A percentile compares a stretch with the other conserved stretches of the same genome.
These are phyloP conservation scores for Crematogaster levior DNA, from an alignment of 2,888 invertebrate species.

Conservation along the genomic window DNA sequence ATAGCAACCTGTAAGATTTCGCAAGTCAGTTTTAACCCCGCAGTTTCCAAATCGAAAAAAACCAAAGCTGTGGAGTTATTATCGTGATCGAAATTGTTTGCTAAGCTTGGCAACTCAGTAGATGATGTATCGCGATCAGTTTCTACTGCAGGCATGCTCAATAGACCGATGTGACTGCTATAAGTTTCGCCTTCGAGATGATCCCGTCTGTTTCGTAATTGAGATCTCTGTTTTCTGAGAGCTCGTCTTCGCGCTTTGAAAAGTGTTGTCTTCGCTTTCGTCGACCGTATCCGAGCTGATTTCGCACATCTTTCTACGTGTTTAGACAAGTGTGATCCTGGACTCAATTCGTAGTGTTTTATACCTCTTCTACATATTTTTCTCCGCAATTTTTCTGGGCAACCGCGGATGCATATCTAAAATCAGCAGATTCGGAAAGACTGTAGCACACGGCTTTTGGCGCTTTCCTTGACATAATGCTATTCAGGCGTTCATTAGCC, in stretches of 20 bases:
- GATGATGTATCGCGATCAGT: background rate
- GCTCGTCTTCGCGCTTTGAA: background rate
- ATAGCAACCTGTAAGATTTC: constrained; percentile 1
- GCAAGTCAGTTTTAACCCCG: background rate
- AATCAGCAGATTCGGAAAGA: background rate
- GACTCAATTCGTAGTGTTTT: background rate
- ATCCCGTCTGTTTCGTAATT: background rate
- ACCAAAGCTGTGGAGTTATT: background rate
- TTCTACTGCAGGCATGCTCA: constrained; percentile 3
- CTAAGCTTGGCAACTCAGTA: background rate
- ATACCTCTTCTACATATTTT: background rate
- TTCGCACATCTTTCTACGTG: background rate
- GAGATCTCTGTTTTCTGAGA: background rate
- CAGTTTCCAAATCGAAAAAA: constrained; percentile 5
- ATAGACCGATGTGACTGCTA: background rate
- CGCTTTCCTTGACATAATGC: background rate
- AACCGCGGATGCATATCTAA: background rate
- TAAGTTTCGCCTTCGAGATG: background rate
- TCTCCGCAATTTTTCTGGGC: background rate
- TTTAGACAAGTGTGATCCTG: background rate
- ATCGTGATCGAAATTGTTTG: background rate
- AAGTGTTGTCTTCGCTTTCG: background rate
- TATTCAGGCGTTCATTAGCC: background rate
- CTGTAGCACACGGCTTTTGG: background rate
- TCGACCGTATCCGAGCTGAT: background rate